Conservation (phyloP, 2,888 invertebrate genomes). For the Noctua fimbriata region DNA sequence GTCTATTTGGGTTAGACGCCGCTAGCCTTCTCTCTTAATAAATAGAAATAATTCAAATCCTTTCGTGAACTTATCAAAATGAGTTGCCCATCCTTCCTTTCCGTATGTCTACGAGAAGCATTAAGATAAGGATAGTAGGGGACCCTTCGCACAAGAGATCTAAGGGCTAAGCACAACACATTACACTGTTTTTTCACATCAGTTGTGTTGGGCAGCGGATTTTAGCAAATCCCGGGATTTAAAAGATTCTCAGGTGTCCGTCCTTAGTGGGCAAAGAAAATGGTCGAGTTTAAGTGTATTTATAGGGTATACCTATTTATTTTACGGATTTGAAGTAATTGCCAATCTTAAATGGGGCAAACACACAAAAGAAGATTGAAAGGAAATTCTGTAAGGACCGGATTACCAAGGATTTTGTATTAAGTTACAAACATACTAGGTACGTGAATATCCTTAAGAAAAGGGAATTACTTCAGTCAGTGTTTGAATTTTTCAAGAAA, state of each 20-base stretch:
- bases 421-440: background rate
- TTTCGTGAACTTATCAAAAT: background rate
- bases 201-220: slow-evolving; percentile 41
- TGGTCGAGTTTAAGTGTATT: slow-evolving; percentile 3
- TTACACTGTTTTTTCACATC: slow-evolving; percentile 58
- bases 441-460: background rate
- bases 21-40: background rate
- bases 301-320: slow-evolving; percentile 14
- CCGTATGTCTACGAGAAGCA: slow-evolving; percentile 57
- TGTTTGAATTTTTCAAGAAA: background rate
- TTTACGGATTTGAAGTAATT: slow-evolving; percentile 8
- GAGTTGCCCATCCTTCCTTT: slow-evolving; percentile 13
- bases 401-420: background rate
- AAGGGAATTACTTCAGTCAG: background rate
- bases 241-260: slow-evolving; percentile 52
- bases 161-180: slow-evolving; percentile 66
- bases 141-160: slow-evolving; percentile 58
- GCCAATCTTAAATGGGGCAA: background rate
- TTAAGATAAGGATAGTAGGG: slow-evolving; percentile 56
- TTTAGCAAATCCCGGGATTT: slow-evolving; percentile 39
- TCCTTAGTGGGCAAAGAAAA: slow-evolving; percentile 22
- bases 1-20: too few species aligned
- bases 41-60: background rate
- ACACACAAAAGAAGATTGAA: background rate
- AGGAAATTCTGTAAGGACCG: background rate